Evolutionary conservation across 2,888 invertebrate genomes (phyloP).

Genomic region (Liopterus haemorrhoidalis): DNA sequence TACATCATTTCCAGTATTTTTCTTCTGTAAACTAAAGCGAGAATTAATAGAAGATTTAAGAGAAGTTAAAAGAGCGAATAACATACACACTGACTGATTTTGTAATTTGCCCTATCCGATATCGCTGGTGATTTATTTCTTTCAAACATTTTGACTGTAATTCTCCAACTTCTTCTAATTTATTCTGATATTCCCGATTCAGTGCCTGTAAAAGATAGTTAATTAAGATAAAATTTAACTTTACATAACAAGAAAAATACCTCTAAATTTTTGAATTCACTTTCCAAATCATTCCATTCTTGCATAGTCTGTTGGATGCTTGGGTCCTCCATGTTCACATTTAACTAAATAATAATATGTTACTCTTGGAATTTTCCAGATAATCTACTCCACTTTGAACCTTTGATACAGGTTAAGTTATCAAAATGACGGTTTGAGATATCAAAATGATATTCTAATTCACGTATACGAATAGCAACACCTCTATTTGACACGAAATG

Average conservation of each 20-base stretch:
- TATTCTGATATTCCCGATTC: slow-evolving; percentile 77
- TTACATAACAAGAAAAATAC: slow-evolving; percentile 47
- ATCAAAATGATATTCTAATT: no score
- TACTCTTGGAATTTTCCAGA: no score
- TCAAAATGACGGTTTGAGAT: no score
- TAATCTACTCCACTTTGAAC: no score
- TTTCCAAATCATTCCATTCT: slow-evolving; percentile 74
- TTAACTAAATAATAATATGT: no score
- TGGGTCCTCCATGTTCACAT: slow-evolving; percentile 51
- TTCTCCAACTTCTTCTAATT: slow-evolving; percentile 77
- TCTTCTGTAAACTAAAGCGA: slow-evolving; percentile 38
- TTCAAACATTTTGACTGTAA: slow-evolving; percentile 82
- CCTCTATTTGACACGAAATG: no score
- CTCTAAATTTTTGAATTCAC: slow-evolving; percentile 76
- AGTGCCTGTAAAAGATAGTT: slow-evolving; percentile 58
- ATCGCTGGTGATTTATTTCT: slow-evolving; percentile 85
- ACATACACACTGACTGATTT: slow-evolving; percentile 76
- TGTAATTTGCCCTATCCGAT: slow-evolving; percentile 76
- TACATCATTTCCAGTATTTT: slow-evolving; percentile 49
- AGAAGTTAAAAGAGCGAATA: slow-evolving; percentile 7
- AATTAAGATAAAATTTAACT: slow-evolving; percentile 26
- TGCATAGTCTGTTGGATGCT: slow-evolving; percentile 54
- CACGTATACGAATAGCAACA: no score
- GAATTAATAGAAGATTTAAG: slow-evolving; percentile 18
- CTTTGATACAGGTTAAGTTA: no score